These are phyloP conservation scores for Cassiopea andromeda DNA, from an alignment of 30 jellyfish, hydroid and myxozoan species.

Conservation along the genomic window DNA sequence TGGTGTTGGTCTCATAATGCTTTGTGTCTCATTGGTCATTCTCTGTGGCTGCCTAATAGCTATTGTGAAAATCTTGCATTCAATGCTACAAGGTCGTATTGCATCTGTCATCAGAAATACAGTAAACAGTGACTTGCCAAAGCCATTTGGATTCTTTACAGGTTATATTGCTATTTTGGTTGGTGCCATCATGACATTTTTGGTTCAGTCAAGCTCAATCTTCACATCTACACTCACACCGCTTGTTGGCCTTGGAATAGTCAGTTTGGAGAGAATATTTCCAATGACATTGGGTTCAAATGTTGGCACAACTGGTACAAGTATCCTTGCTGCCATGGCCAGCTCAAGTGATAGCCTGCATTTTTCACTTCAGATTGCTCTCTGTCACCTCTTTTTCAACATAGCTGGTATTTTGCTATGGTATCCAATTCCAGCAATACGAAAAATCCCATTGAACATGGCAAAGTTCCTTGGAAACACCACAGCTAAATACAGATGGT, in stretches of 20 bases:
- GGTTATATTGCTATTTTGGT: slow-evolving; percentile 86
- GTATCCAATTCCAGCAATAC: slow-evolving; percentile 88
- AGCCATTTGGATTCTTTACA: slow-evolving; percentile 89
- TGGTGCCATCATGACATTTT: slow-evolving; percentile 93
- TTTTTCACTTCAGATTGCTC: slow-evolving; percentile 82
- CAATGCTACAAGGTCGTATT: slow-evolving; percentile 87
- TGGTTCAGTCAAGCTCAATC: slow-evolving; percentile 94
- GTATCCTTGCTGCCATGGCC: slow-evolving; percentile 95
- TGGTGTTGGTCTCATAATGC: slow-evolving; percentile 86
- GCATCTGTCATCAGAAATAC: slow-evolving; percentile 83
- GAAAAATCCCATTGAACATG: slow-evolving; percentile 81
- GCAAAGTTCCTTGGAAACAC: slow-evolving; percentile 91
- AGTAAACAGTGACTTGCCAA: slow-evolving; percentile 83
- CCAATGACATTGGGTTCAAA: slow-evolving; percentile 94
- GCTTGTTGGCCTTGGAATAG: slow-evolving; percentile 92
- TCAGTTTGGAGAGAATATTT: slow-evolving; percentile 77
- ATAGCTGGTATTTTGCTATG: slow-evolving; percentile 85
- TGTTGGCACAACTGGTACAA: slow-evolving; percentile 94
- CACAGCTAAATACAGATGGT: slow-evolving; percentile 97
- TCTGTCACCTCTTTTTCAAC: slow-evolving; percentile 93
- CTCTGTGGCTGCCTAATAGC: slow-evolving; percentile 82
- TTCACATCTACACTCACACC: slow-evolving; percentile 97
- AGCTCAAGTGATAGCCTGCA: slow-evolving; percentile 78
- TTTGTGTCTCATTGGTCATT: slow-evolving; percentile 69
- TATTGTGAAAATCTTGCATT: slow-evolving; percentile 84